Evolutionary conservation across 2,888 invertebrate species (phyloP).

Genomic region (Netelia fuscicornis): DNA sequence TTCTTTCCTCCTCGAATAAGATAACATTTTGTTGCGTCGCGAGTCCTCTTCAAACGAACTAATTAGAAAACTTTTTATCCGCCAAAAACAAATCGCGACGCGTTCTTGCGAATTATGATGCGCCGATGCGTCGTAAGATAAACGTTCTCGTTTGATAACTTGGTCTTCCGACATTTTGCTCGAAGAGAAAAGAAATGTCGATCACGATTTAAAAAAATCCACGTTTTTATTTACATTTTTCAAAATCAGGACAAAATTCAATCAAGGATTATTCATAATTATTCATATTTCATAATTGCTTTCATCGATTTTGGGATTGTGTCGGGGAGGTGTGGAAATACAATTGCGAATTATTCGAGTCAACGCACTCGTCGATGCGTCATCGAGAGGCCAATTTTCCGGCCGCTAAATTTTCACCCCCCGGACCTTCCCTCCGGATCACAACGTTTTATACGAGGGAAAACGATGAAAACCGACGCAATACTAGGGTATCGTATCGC

Average conservation of each 20-base stretch:
- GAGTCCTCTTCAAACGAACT: conserved; percentile 36
- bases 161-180: not conserved
- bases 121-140: conserved; percentile 39
- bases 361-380: not conserved
- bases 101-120: conserved; percentile 11
- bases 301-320: not conserved
- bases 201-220: not conserved
- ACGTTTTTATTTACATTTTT: not conserved
- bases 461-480: not conserved
- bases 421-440: not conserved
- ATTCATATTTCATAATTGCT: not conserved
- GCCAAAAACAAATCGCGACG: not conserved
- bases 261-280: not conserved
- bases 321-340: not conserved
- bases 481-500: not conserved
- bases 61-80: conserved; percentile 49
- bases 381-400: not conserved
- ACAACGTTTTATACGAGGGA: not conserved
- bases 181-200: not conserved
- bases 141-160: conserved; percentile 24
- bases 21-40: conserved; percentile 11
- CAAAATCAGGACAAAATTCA: too few species aligned
- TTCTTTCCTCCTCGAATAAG: not conserved
- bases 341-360: not conserved
- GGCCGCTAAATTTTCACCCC: not conserved